Evolutionary conservation across 2,888 invertebrate genomes (phyloP), one percentile per base, ranked within the genome.

Genomic region (Aporophyla nigra): DNA sequence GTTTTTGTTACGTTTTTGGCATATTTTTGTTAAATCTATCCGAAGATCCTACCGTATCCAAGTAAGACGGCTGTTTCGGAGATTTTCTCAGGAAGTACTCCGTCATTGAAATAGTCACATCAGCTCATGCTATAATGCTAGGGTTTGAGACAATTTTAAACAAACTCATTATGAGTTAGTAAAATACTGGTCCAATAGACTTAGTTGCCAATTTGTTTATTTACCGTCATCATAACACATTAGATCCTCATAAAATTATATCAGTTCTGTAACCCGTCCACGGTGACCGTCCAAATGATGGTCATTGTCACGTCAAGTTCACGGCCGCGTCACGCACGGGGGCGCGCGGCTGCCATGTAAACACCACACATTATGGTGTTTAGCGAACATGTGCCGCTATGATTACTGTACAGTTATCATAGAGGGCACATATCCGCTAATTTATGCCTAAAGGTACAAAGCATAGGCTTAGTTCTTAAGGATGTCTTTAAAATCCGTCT

Each of bases 241-340:
- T 24, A 67, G 21, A 27, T 12, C 10, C 1, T 51, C 14, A 56
- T 49, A 76, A 82, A 63, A 24, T 40, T 21, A 77, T 58, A 33
- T 53, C 14, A 43, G 46, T 84, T 53, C 33, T 51, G 56, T 58
- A 66, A n/a, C 24, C 12, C 6, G 53, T 27, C 19, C 5, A 71
- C 40, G 54, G 67, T 27, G 40, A 40, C 24, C 43, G 66, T 56
- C 40, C n/a, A 73, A 76, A 73, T 78, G 80, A 76, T 71, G 83
- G 81, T 67, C 53, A 63, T 67, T 75, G 81, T 66, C 71, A 1
- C 24, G 53, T 12, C 79, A 88, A 82, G 87, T 83, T 87, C 87
- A 88, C 12, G 87, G 87, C 21, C 71, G 56, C 67, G 58, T 85
- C 83, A 85, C 77, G 89, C 87, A 80, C 79, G 78, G 82, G 71